Base-by-base conservation (phyloP, 2,888 invertebrate genomes). In the Drosophila helvetica region DNA sequence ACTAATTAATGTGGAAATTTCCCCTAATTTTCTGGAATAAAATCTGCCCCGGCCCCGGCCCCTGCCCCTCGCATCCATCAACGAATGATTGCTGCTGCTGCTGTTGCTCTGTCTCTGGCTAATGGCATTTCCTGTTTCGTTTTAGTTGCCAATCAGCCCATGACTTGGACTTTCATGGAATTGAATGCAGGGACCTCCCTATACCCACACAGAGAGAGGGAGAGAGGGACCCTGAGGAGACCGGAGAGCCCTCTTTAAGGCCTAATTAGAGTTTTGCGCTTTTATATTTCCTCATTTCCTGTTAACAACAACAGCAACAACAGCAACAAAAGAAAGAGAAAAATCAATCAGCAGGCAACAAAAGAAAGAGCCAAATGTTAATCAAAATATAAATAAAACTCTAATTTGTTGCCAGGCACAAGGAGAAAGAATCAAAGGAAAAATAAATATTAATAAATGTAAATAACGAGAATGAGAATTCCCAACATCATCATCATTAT, bases 231-330 rank as follows among this genome's bases (percentile, higher is more conserved):
- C 12, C 18, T 2, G 19, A 3, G 19, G 19, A 33, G 60, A 18
- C 47, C 33, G 33, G 33, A 33, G 33, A 12, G 38, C 51, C 53
- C 61, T 60, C 75, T 80, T 72, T 61, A 62, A 70, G 72, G 64
- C 76, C 68, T 76, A 73, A 81, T 80, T 86, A 83, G 76, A 80
- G 73, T 74, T 65, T 62, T 75, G 83, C 69, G 83, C 74, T 80
- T 83, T 83, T 80, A 86, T 46, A 50, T 19, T 75, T 63, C 60
- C 58, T 64, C 79, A 77, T 77, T 83, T 85, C 83, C 83, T 74
- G 85, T 42, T 30, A 50, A 46, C 70, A 57, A 72, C 73, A 50
- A 46, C 58, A 51, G 47, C 42, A 50, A 46, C 70, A 57, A 72
- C 73, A 50, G 42, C 58, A 51, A 52, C 42, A 25, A 55, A 12